phyloP scores from a whole-genome alignment of 2,888 invertebrate species.

The Prosopocoilus inquinatus region DNA sequence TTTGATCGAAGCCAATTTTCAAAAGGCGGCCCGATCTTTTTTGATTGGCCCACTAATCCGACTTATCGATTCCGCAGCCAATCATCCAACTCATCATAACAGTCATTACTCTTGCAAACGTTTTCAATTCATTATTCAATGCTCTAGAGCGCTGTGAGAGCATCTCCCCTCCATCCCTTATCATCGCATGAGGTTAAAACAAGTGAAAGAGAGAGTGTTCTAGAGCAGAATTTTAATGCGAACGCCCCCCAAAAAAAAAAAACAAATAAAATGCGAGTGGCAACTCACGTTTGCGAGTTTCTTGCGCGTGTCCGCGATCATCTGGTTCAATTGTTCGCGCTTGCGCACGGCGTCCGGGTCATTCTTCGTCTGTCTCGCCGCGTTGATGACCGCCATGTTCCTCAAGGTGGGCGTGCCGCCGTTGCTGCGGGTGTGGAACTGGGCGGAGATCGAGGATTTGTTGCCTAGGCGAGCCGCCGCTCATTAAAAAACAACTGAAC shows the following conservation, averaged over 20 bases:
- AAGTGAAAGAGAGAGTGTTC: no score
- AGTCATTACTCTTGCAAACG: no score
- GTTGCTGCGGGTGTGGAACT: slow-evolving; percentile 49
- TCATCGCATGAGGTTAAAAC: not conserved
- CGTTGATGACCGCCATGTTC: slow-evolving; percentile 56
- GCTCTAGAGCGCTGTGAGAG: no score
- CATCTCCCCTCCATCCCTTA: no score
- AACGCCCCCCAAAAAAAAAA: no score
- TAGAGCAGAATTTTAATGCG: no score
- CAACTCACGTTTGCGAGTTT: slow-evolving; percentile 82
- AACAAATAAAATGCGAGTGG: not conserved
- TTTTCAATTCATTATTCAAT: no score
- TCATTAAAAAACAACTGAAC: slow-evolving; percentile 1
- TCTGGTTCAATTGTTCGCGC: slow-evolving; percentile 76
- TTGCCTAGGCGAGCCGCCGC: slow-evolving; percentile 45
- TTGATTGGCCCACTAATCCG: no score
- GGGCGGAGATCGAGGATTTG: slow-evolving; percentile 63
- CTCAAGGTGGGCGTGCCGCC: slow-evolving; percentile 39
- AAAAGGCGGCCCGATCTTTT: no score
- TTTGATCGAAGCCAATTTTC: no score
- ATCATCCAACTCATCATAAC: no score
- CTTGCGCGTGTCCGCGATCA: slow-evolving; percentile 80
- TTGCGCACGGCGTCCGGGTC: slow-evolving; percentile 66
- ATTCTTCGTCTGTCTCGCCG: slow-evolving; percentile 56
- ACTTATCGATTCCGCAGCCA: no score